Percentiles rank a stretch among this genome's conserved stretches.
phyloP scores from a whole-genome alignment of 2,888 invertebrate genomes.

The Acanthosepion esculentum region DNA sequence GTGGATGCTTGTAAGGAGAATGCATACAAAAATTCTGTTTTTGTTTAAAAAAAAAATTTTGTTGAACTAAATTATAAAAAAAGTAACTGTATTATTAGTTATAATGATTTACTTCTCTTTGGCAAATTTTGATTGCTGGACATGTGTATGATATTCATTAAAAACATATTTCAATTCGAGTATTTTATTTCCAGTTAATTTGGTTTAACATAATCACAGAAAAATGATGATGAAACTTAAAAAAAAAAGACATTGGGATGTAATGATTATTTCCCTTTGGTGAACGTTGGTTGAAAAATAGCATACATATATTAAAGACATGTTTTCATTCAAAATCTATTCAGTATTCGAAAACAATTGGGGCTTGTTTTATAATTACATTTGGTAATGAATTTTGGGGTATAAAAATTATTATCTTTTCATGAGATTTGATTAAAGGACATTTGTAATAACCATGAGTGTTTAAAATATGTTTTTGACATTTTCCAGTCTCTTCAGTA shows the following conservation, averaged over 20 bases:
- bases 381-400: background rate
- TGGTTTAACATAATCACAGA: background rate
- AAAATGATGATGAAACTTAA: background rate
- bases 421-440: background rate
- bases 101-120: no score
- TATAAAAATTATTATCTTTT: background rate
- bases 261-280: background rate
- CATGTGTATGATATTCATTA: background rate
- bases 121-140: background rate
- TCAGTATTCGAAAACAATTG: no score
- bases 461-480: no score
- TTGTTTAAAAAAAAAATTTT: no score
- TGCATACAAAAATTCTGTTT: no score
- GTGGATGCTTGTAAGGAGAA: no score
- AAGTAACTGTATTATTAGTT: no score
- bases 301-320: no score
- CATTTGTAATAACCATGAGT: background rate
- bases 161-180: background rate
- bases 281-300: background rate
- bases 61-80: no score
- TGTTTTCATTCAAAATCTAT: no score
- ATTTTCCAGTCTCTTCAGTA: background rate
- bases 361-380: background rate
- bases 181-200: background rate
- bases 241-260: background rate